These are phyloP conservation scores for Vanessa cardui DNA, from an alignment of 2,888 invertebrate species.

Conservation along the genomic window DNA sequence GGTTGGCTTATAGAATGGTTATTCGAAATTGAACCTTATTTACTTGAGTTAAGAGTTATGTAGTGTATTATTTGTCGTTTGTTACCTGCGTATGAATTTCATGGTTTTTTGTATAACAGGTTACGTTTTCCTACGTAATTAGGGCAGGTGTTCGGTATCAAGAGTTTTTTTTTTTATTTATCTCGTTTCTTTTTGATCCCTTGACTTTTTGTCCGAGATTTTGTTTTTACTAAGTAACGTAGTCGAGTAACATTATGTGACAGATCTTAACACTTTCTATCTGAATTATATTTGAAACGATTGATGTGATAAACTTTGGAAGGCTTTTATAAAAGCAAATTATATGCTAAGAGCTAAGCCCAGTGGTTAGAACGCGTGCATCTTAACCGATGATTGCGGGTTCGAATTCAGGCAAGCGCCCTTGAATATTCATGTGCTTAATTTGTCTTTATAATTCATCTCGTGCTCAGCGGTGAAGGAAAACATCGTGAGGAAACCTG, in stretches of 20 bases:
- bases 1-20: background rate
- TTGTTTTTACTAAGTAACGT: constrained; percentile 10
- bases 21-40: background rate
- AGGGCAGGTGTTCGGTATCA: constrained; percentile 43
- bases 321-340: too few species aligned
- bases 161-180: constrained; percentile 37
- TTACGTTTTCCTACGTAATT: constrained; percentile 42
- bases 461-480: too few species aligned
- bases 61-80: background rate
- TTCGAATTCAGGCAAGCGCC: too few species aligned
- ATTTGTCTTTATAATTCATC: too few species aligned
- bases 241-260: constrained; percentile 10
- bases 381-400: too few species aligned
- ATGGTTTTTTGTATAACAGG: constrained; percentile 39
- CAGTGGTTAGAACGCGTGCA: too few species aligned
- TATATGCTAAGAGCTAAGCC: too few species aligned
- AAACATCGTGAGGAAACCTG: too few species aligned
- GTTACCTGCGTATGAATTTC: constrained; percentile 16
- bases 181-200: constrained; percentile 30
- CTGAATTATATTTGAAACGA: too few species aligned
- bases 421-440: too few species aligned
- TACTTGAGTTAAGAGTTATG: background rate
- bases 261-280: constrained; percentile 14
- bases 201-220: constrained; percentile 26
- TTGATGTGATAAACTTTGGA: too few species aligned